phyloP scores from a whole-genome alignment of 2,113 vertebrate genomes.

The Odontophorus gujanensis region DNA sequence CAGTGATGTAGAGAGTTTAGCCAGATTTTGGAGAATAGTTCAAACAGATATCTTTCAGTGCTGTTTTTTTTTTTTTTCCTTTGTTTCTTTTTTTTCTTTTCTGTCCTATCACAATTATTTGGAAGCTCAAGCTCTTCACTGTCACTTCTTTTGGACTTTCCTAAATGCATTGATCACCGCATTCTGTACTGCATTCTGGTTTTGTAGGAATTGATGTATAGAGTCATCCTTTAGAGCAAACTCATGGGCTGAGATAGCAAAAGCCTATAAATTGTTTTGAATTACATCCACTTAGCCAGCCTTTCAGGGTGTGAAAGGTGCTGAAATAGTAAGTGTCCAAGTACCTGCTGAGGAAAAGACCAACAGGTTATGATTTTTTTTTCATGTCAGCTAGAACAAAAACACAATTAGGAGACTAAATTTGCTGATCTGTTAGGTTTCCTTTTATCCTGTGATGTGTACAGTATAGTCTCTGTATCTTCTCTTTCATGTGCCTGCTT shows the following conservation, averaged over 20 bases:
- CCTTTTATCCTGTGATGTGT: not conserved
- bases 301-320: not conserved
- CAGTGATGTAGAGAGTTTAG: not conserved
- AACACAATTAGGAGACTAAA: not conserved
- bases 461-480: not conserved
- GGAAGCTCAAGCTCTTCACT: not conserved
- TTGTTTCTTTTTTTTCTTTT: not conserved
- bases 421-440: not conserved
- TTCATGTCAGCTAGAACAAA: not conserved
- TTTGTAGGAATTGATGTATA: not conserved
- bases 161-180: not conserved
- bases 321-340: not conserved
- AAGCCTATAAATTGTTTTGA: not conserved
- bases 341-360: not conserved
- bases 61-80: not conserved
- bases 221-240: not conserved
- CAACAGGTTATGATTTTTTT: not conserved
- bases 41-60: not conserved
- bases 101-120: not conserved
- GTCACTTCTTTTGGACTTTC: conserved; percentile 2
- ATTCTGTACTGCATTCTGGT: conserved; percentile 14
- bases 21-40: not conserved
- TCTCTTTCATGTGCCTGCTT: not conserved
- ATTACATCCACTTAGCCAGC: not conserved
- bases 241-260: not conserved